phyloP scores from a whole-genome alignment of 1,140 invertebrate genomes.

The Meloidogyne floridensis region DNA sequence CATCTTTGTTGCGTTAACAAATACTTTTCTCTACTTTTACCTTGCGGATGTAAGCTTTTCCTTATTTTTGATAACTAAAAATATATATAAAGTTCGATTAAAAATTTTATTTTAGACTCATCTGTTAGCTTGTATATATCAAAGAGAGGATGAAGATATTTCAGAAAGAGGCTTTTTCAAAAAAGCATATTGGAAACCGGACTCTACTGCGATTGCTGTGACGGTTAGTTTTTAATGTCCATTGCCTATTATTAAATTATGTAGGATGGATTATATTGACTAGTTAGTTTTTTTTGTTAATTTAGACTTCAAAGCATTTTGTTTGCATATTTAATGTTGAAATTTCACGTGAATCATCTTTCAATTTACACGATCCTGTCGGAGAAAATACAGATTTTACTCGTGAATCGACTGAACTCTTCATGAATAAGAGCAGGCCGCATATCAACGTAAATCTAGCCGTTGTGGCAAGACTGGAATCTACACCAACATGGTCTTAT shows the following conservation, averaged over 20 bases:
- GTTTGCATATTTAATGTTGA: constrained; percentile 51
- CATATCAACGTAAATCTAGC: constrained; percentile 37
- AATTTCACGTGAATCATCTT: constrained; percentile 36
- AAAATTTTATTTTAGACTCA: constrained; percentile 38
- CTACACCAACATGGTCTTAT: constrained; percentile 41
- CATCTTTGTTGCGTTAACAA: constrained; percentile 45
- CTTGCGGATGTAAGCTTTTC: constrained; percentile 40
- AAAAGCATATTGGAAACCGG: constrained; percentile 49
- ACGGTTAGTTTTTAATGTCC: constrained; percentile 27
- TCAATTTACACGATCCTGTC: constrained; percentile 43
- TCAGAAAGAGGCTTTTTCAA: constrained; percentile 40
- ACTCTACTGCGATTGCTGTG: constrained; percentile 52
- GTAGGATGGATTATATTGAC: too few species aligned
- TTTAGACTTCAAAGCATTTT: constrained; percentile 48
- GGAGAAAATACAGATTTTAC: constrained; percentile 10
- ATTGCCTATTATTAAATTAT: too few species aligned
- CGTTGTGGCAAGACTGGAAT: constrained; percentile 51
- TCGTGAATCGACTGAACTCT: constrained; percentile 45
- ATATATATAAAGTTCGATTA: too few species aligned
- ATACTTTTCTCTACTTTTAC: constrained; percentile 43
- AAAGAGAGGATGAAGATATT: constrained; percentile 43
- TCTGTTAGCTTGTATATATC: constrained; percentile 46
- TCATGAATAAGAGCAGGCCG: constrained; percentile 39
- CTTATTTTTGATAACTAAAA: too few species aligned
- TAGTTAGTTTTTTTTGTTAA: background rate